phyloP scores from a whole-genome alignment of 2,888 invertebrate species.

The Thalpophila matura region DNA sequence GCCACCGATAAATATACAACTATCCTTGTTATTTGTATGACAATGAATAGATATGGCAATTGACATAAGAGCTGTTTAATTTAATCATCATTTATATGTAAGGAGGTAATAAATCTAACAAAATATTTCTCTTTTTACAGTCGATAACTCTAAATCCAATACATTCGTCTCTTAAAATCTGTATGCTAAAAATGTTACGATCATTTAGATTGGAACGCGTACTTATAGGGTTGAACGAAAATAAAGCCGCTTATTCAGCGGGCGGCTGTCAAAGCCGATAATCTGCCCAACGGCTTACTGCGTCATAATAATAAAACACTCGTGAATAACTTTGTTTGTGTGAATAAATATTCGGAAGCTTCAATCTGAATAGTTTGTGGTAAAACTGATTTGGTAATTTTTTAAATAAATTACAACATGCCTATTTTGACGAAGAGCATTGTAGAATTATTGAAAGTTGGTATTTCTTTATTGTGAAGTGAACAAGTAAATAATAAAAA shows the following conservation, averaged over 20 bases:
- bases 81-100: neutral
- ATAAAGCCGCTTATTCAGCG: slow-evolving; percentile 32
- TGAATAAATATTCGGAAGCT: slow-evolving; percentile 21
- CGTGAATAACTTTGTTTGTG: slow-evolving; percentile 23
- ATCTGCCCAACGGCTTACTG: slow-evolving; percentile 28
- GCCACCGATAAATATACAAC: no score
- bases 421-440: no score
- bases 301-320: slow-evolving; percentile 41
- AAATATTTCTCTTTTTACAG: neutral
- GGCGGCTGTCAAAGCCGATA: slow-evolving; percentile 32
- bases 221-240: slow-evolving; percentile 14
- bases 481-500: no score
- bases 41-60: no score
- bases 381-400: neutral
- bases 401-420: neutral
- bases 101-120: neutral
- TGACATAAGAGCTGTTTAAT: neutral
- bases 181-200: slow-evolving; percentile 21
- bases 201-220: slow-evolving; percentile 22
- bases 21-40: no score
- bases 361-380: slow-evolving; percentile 12
- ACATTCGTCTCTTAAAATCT: neutral
- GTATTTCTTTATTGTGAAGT: no score
- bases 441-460: no score
- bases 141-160: neutral